Evolutionary conservation across 2,113 vertebrate genomes (phyloP).

Genomic region (Paedocypris sp.): DNA sequence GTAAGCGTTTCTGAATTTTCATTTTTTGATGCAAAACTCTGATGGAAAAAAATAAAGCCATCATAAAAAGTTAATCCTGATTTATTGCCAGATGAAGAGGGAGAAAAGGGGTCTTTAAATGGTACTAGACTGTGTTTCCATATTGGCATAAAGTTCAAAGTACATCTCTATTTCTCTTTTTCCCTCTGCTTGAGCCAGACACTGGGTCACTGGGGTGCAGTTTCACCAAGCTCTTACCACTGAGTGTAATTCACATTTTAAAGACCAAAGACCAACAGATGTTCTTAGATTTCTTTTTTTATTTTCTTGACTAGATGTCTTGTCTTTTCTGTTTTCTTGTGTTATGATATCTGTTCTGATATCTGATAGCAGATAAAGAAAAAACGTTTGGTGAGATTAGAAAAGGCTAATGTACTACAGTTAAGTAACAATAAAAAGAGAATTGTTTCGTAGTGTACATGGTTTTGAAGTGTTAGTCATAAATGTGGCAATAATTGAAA

Average conservation of each 20-base stretch:
- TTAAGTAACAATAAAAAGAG: no score
- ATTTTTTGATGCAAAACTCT: slow-evolving; percentile 47
- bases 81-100: slow-evolving; percentile 53
- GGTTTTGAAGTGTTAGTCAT: no score
- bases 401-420: no score
- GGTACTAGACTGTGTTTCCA: slow-evolving; percentile 60
- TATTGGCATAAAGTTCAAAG: slow-evolving; percentile 56
- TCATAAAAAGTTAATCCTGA: slow-evolving; percentile 46
- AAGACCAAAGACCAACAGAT: slow-evolving; percentile 31
- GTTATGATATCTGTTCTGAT: slow-evolving; percentile 8
- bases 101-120: slow-evolving; percentile 54
- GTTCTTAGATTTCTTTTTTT: slow-evolving; percentile 25
- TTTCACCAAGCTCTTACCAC: slow-evolving; percentile 45
- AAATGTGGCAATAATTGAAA: no score
- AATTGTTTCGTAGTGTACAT: no score
- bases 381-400: no score
- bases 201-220: slow-evolving; percentile 42
- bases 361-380: neutral
- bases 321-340: no score
- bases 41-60: slow-evolving; percentile 47
- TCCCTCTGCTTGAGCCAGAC: slow-evolving; percentile 20
- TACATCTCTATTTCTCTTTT: slow-evolving; percentile 3
- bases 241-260: slow-evolving; percentile 59
- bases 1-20: slow-evolving; percentile 42
- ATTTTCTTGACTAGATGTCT: no score